Conservation (phyloP, 2,888 invertebrate genomes). For the Sinohyriopsis cumingii region DNA sequence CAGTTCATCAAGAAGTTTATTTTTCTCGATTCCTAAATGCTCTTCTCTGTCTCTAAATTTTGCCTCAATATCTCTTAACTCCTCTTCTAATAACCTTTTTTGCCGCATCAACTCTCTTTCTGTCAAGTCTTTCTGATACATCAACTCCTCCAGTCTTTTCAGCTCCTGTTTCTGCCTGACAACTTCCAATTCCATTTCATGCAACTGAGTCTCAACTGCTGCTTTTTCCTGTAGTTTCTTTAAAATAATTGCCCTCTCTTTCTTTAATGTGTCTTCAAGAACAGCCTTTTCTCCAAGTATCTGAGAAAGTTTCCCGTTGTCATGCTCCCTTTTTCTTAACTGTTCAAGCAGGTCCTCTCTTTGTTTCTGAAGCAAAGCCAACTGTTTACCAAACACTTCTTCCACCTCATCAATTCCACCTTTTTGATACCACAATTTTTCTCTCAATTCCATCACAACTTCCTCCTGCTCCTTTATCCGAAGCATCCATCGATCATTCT, state of each 20-base stretch:
- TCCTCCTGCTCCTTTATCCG: constrained; percentile 59
- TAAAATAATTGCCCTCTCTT: constrained; percentile 54
- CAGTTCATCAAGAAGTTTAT: constrained; percentile 47
- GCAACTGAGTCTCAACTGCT: constrained; percentile 50
- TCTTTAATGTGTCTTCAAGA: constrained; percentile 52
- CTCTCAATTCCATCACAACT: constrained; percentile 50
- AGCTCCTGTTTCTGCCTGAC: constrained; percentile 53
- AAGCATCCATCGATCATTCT: constrained; percentile 52
- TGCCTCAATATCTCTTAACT: constrained; percentile 56
- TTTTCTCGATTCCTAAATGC: constrained; percentile 55
- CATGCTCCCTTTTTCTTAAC: constrained; percentile 42
- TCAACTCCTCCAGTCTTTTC: constrained; percentile 57
- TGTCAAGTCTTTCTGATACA: constrained; percentile 58
- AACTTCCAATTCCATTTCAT: constrained; percentile 46
- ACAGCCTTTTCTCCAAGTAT: constrained; percentile 48
- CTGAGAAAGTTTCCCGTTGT: constrained; percentile 42
- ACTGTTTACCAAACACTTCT: constrained; percentile 53
- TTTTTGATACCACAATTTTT: constrained; percentile 35
- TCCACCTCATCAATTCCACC: constrained; percentile 39
- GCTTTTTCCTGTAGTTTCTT: constrained; percentile 55
- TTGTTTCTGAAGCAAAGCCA: constrained; percentile 58
- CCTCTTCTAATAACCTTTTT: constrained; percentile 59
- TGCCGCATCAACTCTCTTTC: constrained; percentile 61
- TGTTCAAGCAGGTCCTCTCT: constrained; percentile 56
- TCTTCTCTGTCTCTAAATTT: constrained; percentile 58